Percentiles rank a stretch among this genome's conserved stretches.
phyloP scores from a whole-genome alignment of 2,888 invertebrate species.

The Danaus chrysippus region DNA sequence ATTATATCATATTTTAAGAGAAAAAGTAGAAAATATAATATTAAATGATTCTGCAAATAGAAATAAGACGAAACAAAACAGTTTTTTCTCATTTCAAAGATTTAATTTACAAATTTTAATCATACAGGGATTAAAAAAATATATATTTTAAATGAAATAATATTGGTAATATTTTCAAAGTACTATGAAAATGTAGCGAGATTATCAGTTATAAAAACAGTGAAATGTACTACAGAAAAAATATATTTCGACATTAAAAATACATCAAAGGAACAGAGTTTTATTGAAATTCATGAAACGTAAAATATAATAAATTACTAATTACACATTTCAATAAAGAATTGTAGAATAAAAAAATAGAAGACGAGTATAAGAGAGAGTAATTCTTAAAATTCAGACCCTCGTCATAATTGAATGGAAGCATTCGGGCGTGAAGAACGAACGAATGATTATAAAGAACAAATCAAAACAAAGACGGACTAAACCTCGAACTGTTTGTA shows the following conservation, averaged over 20 bases:
- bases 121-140: too few species aligned
- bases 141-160: too few species aligned
- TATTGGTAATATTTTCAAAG: too few species aligned
- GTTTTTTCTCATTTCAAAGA: too few species aligned
- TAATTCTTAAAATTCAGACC: slow-evolving; percentile 28
- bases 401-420: slow-evolving; percentile 37
- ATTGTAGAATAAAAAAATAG: slow-evolving; percentile 15
- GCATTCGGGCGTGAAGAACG: slow-evolving; percentile 37
- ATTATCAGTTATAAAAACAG: too few species aligned
- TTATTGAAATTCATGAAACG: slow-evolving; percentile 6
- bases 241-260: neutral
- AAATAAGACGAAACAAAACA: too few species aligned
- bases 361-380: slow-evolving; percentile 18
- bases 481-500: slow-evolving; percentile 45
- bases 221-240: neutral
- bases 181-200: too few species aligned
- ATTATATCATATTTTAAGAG: too few species aligned
- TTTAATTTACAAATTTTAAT: too few species aligned
- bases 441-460: slow-evolving; percentile 30
- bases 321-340: slow-evolving; percentile 20
- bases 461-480: slow-evolving; percentile 43
- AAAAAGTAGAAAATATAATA: too few species aligned
- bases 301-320: slow-evolving; percentile 14
- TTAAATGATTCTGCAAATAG: too few species aligned
- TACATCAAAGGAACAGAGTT: neutral